Evolutionary conservation across 2,888 invertebrate genomes (phyloP).

Genomic region (Trimorus sp.): DNA sequence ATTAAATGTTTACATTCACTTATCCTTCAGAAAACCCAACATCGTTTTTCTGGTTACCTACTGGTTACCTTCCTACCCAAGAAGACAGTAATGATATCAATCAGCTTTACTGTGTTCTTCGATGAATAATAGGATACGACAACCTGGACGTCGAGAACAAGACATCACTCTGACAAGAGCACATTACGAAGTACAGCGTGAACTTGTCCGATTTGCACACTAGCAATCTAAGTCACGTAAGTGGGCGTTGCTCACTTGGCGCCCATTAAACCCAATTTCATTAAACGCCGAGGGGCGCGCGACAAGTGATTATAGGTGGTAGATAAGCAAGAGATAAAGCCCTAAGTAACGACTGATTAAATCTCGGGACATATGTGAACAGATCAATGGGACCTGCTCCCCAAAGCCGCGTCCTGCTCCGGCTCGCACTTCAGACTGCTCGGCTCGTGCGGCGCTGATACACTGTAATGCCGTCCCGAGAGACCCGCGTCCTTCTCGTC

Average conservation of each 20-base stretch:
- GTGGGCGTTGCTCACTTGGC: slow-evolving; percentile 73
- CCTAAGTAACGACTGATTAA: slow-evolving; percentile 80
- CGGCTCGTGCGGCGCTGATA: slow-evolving; percentile 80
- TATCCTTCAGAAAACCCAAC: too few species aligned
- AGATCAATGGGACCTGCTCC: slow-evolving; percentile 75
- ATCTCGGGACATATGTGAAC: slow-evolving; percentile 81
- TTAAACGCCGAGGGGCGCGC: slow-evolving; percentile 70
- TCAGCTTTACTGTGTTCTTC: too few species aligned
- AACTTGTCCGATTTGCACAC: too few species aligned
- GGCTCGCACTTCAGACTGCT: slow-evolving; percentile 51
- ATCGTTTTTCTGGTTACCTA: too few species aligned
- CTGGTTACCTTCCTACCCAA: too few species aligned
- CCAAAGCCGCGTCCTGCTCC: slow-evolving; percentile 51
- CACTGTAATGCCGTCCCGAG: slow-evolving; percentile 79
- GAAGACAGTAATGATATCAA: too few species aligned
- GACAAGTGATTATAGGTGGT: slow-evolving; percentile 64
- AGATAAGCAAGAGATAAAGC: slow-evolving; percentile 76
- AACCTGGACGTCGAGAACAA: too few species aligned
- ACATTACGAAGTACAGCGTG: too few species aligned
- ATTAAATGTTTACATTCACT: too few species aligned
- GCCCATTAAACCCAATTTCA: slow-evolving; percentile 78
- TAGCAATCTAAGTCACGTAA: too few species aligned
- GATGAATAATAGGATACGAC: too few species aligned
- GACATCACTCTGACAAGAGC: too few species aligned
- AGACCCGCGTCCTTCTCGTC: slow-evolving; percentile 70